phyloP scores from a whole-genome alignment of 1,140 invertebrate genomes.

The Coenobita brevimanus region DNA sequence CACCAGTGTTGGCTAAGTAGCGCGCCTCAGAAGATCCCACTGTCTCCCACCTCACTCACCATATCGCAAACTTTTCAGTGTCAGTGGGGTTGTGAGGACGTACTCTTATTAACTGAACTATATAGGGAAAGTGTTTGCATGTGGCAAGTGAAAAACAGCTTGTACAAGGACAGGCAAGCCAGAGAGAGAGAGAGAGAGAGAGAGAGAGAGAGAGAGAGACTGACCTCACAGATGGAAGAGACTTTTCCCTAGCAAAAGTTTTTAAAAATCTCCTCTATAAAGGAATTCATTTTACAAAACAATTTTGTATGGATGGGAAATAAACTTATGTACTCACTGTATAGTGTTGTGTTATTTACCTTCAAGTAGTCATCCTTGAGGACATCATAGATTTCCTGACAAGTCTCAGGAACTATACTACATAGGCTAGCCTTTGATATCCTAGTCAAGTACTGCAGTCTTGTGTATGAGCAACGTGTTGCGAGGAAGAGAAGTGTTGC shows the following conservation, averaged over 20 bases:
- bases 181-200: too few relatives aligned
- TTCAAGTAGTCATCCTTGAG: neutral
- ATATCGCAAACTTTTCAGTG: neutral
- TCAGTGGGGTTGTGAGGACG: conserved; percentile 12
- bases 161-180: conserved; percentile 19
- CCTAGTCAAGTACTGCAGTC: neutral
- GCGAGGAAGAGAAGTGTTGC: conserved; percentile 27
- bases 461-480: conserved; percentile 8
- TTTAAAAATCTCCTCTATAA: too few relatives aligned
- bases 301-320: neutral
- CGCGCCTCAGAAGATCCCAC: neutral
- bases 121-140: conserved; percentile 2
- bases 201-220: too few relatives aligned
- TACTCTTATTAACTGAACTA: neutral
- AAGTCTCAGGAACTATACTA: neutral
- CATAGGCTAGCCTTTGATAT: neutral
- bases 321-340: neutral
- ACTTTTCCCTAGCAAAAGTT: too few relatives aligned
- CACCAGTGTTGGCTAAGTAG: neutral
- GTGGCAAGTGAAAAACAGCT: conserved; percentile 8
- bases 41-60: neutral
- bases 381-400: neutral
- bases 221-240: too few relatives aligned
- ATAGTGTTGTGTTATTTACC: neutral
- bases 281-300: neutral